These are phyloP conservation scores for Sarotherodon lohbergeri DNA, from an alignment of 2,113 vertebrate genomes.

Conservation along the genomic window DNA sequence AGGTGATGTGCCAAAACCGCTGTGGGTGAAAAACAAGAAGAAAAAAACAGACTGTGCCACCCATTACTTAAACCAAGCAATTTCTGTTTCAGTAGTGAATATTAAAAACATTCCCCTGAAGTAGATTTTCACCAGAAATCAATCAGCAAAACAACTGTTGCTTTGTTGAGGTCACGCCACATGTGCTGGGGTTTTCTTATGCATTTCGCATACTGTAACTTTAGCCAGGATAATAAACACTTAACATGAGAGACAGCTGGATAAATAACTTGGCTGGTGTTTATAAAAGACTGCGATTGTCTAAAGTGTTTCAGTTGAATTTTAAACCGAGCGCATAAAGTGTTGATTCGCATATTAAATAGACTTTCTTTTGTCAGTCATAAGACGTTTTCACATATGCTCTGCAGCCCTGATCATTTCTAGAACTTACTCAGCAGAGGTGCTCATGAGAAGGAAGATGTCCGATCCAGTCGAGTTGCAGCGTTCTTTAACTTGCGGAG, in stretches of 20 bases:
- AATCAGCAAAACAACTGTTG: not conserved
- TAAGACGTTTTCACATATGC: not conserved
- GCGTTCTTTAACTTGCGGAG: not conserved
- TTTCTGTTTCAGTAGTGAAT: not conserved
- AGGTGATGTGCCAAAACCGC: not conserved
- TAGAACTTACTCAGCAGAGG: not conserved
- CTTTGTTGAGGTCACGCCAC: not conserved
- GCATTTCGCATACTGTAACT: not conserved
- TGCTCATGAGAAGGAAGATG: not conserved
- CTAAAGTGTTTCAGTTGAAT: not conserved
- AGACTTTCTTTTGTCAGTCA: not conserved
- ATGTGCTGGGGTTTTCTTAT: not conserved
- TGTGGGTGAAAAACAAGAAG: not conserved
- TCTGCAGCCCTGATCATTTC: not conserved
- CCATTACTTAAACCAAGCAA: not conserved
- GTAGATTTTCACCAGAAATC: not conserved
- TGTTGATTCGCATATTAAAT: not conserved
- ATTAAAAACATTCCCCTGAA: not conserved
- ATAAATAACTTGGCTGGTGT: not conserved
- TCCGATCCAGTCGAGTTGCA: not conserved
- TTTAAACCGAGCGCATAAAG: not conserved
- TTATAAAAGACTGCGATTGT: not conserved
- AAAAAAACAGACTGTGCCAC: not conserved
- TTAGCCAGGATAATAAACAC: not conserved
- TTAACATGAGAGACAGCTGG: not conserved